Conservation (phyloP, 1,140 invertebrate genomes). For the Halyomorpha halys region DNA sequence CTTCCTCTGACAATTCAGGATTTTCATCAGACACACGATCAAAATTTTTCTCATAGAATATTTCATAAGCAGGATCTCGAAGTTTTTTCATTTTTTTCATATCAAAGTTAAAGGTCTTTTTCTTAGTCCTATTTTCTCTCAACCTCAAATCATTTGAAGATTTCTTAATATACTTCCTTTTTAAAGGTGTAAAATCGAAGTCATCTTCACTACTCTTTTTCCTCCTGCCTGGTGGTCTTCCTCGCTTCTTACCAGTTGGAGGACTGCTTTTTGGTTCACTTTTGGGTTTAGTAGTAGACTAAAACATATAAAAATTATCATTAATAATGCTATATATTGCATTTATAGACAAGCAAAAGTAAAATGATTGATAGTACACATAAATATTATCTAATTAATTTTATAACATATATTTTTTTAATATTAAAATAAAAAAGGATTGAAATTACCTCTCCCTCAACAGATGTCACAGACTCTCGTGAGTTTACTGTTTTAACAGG, state of each 20-base stretch:
- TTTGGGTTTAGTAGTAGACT: too few species aligned
- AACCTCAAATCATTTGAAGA: background rate
- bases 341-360: too few species aligned
- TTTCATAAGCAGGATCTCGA: constrained; percentile 6
- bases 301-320: too few species aligned
- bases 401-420: too few species aligned
- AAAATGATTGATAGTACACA: too few species aligned
- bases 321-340: too few species aligned
- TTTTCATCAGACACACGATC: constrained; percentile 25
- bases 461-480: too few species aligned
- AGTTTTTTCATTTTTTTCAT: constrained; percentile 4
- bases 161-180: constrained; percentile 11
- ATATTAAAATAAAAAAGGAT: too few species aligned
- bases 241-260: background rate
- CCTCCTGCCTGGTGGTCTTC: background rate
- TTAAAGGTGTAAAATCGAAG: constrained; percentile 4
- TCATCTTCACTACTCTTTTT: background rate
- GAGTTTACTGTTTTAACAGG: too few species aligned
- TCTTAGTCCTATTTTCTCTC: background rate
- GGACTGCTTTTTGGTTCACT: too few species aligned
- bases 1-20: constrained; percentile 23
- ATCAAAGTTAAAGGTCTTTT: background rate
- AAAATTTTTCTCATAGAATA: constrained; percentile 26
- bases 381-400: too few species aligned
- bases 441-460: too few species aligned